Evolutionary conservation across 30 jellyfish, hydroid and myxozoan genomes (phyloP).

Genomic region (Morbakka virulenta): DNA sequence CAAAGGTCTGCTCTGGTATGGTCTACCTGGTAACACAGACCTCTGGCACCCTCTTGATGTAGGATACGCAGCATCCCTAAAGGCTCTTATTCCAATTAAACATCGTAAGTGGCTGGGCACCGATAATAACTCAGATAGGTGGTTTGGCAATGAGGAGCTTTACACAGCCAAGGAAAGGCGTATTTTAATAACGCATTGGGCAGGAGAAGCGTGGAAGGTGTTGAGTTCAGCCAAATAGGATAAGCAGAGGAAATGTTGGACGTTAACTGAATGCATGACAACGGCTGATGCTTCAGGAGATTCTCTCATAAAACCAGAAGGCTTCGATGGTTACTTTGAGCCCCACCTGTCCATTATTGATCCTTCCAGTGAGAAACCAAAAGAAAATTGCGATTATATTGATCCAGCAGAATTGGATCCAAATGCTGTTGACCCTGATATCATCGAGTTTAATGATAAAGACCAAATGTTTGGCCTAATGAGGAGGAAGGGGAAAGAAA

Average conservation of each 20-base stretch:
- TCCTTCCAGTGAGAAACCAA: no score
- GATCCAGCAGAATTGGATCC: no score
- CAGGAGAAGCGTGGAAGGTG: conserved; percentile 24
- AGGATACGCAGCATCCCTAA: conserved; percentile 19
- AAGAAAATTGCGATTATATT: no score
- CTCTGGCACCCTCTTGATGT: conserved; percentile 60
- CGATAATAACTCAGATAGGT: conserved; percentile 5
- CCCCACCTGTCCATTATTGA: conserved; percentile 43
- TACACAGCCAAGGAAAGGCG: conserved; percentile 26
- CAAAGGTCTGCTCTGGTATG: conserved; percentile 44
- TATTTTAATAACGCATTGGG: conserved; percentile 38
- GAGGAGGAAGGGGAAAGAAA: no score
- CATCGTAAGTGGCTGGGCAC: no score
- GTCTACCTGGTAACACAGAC: conserved; percentile 37
- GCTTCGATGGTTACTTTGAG: conserved; percentile 19
- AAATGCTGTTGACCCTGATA: no score
- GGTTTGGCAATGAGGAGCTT: neutral
- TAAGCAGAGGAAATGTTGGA: neutral
- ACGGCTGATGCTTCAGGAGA: conserved; percentile 40
- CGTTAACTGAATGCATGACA: conserved; percentile 30
- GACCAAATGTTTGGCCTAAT: no score
- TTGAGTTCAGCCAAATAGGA: conserved; percentile 1
- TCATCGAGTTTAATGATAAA: no score
- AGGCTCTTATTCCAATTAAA: no score
- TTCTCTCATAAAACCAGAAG: conserved; percentile 30